Base-by-base conservation (phyloP, 1,140 invertebrate species). In the Atta texana region DNA sequence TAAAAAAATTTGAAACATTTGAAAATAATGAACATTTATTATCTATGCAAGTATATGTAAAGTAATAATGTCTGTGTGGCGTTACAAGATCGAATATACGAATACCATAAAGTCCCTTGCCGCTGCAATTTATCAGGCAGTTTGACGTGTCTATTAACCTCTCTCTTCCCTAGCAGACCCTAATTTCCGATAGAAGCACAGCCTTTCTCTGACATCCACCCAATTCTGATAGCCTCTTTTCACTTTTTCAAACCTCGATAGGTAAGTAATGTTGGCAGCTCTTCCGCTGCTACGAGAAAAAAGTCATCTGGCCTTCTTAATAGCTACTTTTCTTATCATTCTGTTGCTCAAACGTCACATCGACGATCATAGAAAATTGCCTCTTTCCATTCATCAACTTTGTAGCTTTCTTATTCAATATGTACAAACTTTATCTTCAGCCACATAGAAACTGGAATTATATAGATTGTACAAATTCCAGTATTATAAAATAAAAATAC, bases 61-160 rank as follows among this genome's bases (percentile, higher is more conserved):
- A 49, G 18, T 68, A 28, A 39, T 8, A 49, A 44, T 69, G 34
- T 72, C 53, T 59, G 63, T 14, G n/a, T 8, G n/a, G n/a, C 18
- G 39, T 49, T 34, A 28, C 24, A 61, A 84, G n/a, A 39, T 84
- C 34, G 55, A 84, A 74, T 53, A n/a, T 82, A 34, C 68, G 77
- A 85, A 12, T 78, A 53, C 55, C 18, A 57, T n/a, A 31, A 66
- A 61, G 59, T 78, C 68, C n/a, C 24, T 49, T 6, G 59, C 51
- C 51, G 51, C 51, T 71, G 53, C 89, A 89, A 91, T 89, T 80
- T 88, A 89, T 89, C 82, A 86, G 75, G 16, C 77, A 88, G 77
- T 86, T 91, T 91, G 90, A 91, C 90, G 90, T 71, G 72, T 89
- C 90, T 86, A 91, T 91, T 91, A 91, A 89, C 77, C 57, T 76